Conservation (phyloP, 2,888 invertebrate genomes). For the Drosophila diplacantha region DNA sequence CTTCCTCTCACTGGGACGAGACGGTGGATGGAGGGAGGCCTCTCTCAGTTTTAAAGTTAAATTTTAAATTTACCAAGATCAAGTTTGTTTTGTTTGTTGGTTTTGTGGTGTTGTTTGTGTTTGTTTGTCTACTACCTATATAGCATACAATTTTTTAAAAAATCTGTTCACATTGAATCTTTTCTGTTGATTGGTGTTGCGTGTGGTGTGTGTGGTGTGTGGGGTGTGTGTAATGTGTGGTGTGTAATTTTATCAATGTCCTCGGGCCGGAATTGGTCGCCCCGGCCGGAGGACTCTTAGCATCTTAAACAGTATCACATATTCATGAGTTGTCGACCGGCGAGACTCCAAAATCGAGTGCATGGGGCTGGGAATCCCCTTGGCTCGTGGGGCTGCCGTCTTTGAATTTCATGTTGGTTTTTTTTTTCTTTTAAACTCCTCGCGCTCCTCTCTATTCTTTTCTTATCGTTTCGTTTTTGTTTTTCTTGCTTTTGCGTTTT, state of each 20-base stretch:
- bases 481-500: constrained; percentile 48
- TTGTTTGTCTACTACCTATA: constrained; percentile 49
- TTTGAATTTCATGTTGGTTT: constrained; percentile 69
- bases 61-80: constrained; percentile 68
- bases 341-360: constrained; percentile 28
- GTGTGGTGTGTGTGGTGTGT: constrained; percentile 24
- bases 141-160: constrained; percentile 64
- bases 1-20: constrained; percentile 12
- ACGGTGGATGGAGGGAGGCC: constrained; percentile 14
- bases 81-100: constrained; percentile 59
- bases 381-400: constrained; percentile 44
- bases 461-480: constrained; percentile 21
- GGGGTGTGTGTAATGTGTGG: constrained; percentile 26
- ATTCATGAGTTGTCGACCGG: constrained; percentile 75
- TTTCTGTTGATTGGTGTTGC: constrained; percentile 21
- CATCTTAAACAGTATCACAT: constrained; percentile 76
- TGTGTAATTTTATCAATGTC: constrained; percentile 58
- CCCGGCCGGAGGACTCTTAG: constrained; percentile 68
- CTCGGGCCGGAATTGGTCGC: constrained; percentile 41
- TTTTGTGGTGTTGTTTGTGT: constrained; percentile 21
- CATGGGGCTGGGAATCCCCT: neutral
- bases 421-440: constrained; percentile 28
- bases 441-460: constrained; percentile 33
- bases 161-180: constrained; percentile 65
- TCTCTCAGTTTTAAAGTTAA: constrained; percentile 55